These are phyloP conservation scores for Callaeas wilsoni DNA, from an alignment of 2,113 vertebrate species.

Conservation along the genomic window DNA sequence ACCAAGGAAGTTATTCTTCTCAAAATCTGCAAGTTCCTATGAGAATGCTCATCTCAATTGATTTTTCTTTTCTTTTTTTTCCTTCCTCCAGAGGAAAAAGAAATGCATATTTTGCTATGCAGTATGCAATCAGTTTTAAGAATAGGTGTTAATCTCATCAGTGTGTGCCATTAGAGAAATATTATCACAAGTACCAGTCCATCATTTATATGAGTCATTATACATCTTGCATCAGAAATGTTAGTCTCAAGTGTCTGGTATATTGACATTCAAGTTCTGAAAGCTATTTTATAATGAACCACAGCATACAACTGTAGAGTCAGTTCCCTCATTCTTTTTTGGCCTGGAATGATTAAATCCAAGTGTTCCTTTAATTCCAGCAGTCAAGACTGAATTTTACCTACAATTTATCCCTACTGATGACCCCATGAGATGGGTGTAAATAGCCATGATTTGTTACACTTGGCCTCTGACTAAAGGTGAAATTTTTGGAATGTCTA, in stretches of 20 bases:
- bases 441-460: constrained; percentile 11
- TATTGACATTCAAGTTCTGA: background rate
- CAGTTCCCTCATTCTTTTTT: background rate
- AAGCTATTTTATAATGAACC: background rate
- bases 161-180: background rate
- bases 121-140: background rate
- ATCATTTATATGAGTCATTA: background rate
- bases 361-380: background rate
- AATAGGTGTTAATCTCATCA: background rate
- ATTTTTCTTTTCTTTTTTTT: background rate
- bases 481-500: constrained; percentile 3
- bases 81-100: background rate
- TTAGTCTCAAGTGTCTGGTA: background rate
- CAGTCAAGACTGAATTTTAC: background rate
- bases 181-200: background rate
- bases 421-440: background rate
- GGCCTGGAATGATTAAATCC: background rate
- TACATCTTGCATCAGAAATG: background rate
- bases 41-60: background rate
- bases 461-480: background rate
- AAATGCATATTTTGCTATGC: background rate
- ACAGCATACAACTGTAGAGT: background rate
- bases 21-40: background rate
- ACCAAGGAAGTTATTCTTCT: background rate
- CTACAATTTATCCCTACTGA: background rate